A percentile compares a stretch with the other conserved stretches of the same genome.
These are phyloP conservation scores for Oxygymnocypris stewartii DNA, from an alignment of 2,113 vertebrate species.

Conservation along the genomic window DNA sequence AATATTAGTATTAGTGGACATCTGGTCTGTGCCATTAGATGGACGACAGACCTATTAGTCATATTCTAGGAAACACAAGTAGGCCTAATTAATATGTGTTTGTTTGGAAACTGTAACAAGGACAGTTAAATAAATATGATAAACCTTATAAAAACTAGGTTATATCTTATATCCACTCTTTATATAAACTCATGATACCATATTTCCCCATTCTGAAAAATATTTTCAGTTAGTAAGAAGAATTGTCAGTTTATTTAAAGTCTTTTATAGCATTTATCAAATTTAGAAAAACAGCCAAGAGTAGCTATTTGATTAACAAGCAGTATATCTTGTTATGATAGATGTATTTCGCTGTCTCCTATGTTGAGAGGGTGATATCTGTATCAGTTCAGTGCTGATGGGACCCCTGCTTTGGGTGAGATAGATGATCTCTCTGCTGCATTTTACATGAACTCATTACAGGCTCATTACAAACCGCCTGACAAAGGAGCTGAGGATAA, in stretches of 20 bases:
- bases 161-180: neutral
- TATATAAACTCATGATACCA: neutral
- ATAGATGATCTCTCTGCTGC: conserved; percentile 61
- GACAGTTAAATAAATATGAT: neutral
- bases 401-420: neutral
- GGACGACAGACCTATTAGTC: neutral
- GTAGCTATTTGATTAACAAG: neutral
- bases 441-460: conserved; percentile 74
- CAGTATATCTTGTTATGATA: no score
- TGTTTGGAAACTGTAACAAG: neutral
- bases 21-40: neutral
- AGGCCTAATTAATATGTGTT: neutral
- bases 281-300: neutral
- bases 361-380: neutral
- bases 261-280: neutral
- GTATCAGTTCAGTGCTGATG: neutral
- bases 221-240: neutral
- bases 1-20: neutral
- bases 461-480: conserved; percentile 71
- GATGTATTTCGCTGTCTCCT: neutral
- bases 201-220: neutral
- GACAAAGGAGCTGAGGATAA: conserved; percentile 64
- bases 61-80: neutral
- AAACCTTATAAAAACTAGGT: neutral
- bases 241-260: neutral